phyloP scores from a whole-genome alignment of 2,888 invertebrate species.

The Tenthredo amoena region DNA sequence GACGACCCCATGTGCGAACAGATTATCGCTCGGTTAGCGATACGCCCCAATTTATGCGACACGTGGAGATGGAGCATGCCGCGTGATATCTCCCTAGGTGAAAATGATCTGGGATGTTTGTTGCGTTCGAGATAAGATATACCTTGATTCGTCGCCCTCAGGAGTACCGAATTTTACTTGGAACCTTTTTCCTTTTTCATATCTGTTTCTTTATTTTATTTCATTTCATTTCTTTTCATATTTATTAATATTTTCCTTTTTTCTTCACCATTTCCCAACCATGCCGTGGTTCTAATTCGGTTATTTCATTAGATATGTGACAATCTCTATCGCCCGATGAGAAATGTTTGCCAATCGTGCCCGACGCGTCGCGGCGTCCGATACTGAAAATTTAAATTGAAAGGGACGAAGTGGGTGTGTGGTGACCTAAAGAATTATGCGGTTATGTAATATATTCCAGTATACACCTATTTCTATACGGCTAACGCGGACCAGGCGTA shows the following conservation, averaged over 20 bases:
- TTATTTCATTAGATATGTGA: constrained; percentile 18
- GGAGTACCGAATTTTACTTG: constrained; percentile 7
- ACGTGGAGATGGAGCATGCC: constrained; percentile 61
- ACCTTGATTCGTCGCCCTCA: background rate
- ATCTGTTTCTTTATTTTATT: background rate
- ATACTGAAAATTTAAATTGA: constrained; percentile 45
- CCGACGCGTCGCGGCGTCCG: background rate
- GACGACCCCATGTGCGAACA: constrained; percentile 39
- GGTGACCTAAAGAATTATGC: constrained; percentile 2
- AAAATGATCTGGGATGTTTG: constrained; percentile 64
- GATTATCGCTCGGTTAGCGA: constrained; percentile 59
- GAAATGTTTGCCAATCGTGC: constrained; percentile 25
- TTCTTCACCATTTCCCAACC: background rate
- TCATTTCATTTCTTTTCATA: background rate
- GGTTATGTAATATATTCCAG: background rate
- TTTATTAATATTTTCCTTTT: background rate
- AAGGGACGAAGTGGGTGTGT: background rate
- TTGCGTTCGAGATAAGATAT: constrained; percentile 60
- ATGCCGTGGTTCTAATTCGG: background rate
- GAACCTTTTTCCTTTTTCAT: background rate
- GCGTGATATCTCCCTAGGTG: constrained; percentile 57
- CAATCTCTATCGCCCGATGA: background rate
- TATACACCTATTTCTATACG: background rate
- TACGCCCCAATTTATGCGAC: constrained; percentile 64
- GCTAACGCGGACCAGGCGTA: background rate